Evolutionary conservation across 2,888 invertebrate genomes (phyloP), one percentile per base, ranked within the genome.

Genomic region (Perithous albicinctus): DNA sequence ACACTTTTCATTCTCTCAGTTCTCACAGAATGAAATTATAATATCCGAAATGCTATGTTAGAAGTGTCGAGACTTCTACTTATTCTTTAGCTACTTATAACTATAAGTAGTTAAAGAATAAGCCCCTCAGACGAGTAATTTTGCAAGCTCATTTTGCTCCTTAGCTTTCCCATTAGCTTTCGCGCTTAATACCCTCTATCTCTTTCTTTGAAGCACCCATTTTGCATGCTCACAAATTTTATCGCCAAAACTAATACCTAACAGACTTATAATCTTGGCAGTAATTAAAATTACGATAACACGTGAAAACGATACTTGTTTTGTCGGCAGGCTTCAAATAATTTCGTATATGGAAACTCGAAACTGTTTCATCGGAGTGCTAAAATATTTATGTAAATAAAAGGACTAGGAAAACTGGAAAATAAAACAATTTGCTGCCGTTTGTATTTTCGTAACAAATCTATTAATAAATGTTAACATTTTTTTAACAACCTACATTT

Each of bases 221-320:
- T 54, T 54, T n/a, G 29, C 35, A n/a, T 15, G 8, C 26, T 38
- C n/a, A 38, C 6, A 15, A 59, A 59, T 63, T 63, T 41, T 63
- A 63, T 63, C 63, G 12, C 29, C 18, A 12, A 48, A 66, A 18
- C 46, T 23, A 54, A 41, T 29, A 12, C 4, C 51, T n/a, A 18
- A 41, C 12, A 10, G 12, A 5, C 18, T 56, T 43, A 29, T 41
- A 26, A 38, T 35, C 23, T 38, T 26, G 10, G 23, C 23, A 23
- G 23, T 69, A 38, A 70, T 70, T 70, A 29, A 41, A 70, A 70
- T 70, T 43, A 70, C 26, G 23, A 12, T 43, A 23, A 4, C 5
- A n/a, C 41, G 41, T 29, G 23, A 15, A 26, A 56, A 35, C 12
- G 70, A 56, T 3, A 38, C 54, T 43, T 41, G 54, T 56, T 41